Evolutionary conservation across 1,140 invertebrate genomes (phyloP).

Genomic region (Euborellia annulipes): DNA sequence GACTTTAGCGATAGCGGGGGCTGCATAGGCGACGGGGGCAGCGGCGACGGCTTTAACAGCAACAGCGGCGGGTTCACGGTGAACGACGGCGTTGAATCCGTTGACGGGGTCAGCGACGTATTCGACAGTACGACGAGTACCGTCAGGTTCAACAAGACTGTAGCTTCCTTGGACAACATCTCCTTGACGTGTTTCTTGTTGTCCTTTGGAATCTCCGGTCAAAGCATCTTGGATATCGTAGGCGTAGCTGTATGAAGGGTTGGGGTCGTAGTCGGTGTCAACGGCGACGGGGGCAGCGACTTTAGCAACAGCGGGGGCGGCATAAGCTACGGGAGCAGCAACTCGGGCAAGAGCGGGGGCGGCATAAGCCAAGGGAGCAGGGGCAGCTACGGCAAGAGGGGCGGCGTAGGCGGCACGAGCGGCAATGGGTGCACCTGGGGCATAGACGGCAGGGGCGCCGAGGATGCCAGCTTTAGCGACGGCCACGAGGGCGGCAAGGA

Average conservation of each 20-base stretch:
- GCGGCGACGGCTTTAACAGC: slow-evolving; percentile 6
- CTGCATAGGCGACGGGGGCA: slow-evolving; percentile 2
- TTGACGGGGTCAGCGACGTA: slow-evolving; percentile 22
- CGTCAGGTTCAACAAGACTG: slow-evolving; percentile 16
- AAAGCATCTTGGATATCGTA: slow-evolving; percentile 16
- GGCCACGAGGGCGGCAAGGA: slow-evolving; percentile 27
- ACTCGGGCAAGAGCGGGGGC: slow-evolving; percentile 5
- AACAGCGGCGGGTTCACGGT: slow-evolving; percentile 11
- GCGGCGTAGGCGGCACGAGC: slow-evolving; percentile 4
- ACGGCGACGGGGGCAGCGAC: slow-evolving; percentile 16
- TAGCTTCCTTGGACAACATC: slow-evolving; percentile 15
- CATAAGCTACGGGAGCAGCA: slow-evolving; percentile 8
- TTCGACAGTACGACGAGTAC: slow-evolving; percentile 16
- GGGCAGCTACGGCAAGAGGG: slow-evolving; percentile 6
- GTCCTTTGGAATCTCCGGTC: slow-evolving; percentile 20
- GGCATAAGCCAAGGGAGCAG: slow-evolving; percentile 12
- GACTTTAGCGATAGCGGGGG: slow-evolving; percentile 3
- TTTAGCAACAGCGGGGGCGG: slow-evolving; percentile 13
- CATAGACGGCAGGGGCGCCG: slow-evolving; percentile 15
- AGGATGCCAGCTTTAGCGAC: slow-evolving; percentile 15
- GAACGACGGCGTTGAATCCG: slow-evolving; percentile 19
- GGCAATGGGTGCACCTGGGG: slow-evolving; percentile 15
- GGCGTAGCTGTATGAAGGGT: slow-evolving; percentile 11
- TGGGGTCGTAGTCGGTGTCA: slow-evolving; percentile 13
- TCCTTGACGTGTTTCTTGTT: slow-evolving; percentile 12